Base-by-base conservation (phyloP, 2,888 invertebrate species). In the Ophioninae sp. region DNA sequence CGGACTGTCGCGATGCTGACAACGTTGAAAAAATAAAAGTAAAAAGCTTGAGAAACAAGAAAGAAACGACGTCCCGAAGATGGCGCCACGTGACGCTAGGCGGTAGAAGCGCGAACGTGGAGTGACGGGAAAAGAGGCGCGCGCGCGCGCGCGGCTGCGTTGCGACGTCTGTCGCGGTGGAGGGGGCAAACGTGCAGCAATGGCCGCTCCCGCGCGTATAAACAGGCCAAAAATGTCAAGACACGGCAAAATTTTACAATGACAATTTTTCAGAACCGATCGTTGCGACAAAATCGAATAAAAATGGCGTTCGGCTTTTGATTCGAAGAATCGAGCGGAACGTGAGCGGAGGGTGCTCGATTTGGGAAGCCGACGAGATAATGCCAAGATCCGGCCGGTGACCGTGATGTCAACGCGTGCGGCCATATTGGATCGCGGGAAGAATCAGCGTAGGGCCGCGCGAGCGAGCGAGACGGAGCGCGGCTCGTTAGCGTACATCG, bases 351-450 rank as follows among this genome's bases (percentile, higher is more conserved):
- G 17, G 2, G 23, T 30, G 30, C 30, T 30, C 30, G n/a, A 30
- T 39, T 30, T 6, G 39, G 10, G 56, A 56, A 10, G 39, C 10
- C 17, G 21, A 7, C 7, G 23, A 61, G 41, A 69, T 37, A 73
- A 20, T 68, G 21, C 3, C 8, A 13, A 64, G 68, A 65, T 87
- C 92, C 91, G 91, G 92, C 93, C 93, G 93, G 93, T 91, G 88
- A 90, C 89, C 88, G 90, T 90, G 89, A 90, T 91, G 91, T 91
- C 91, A 91, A 90, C 90, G 93, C 90, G 90, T 90, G 93, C 91
- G 90, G 93, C 93, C 93, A 93, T 93, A 86, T 93, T 93, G 92
- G 88, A 91, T 91, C 90, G 90, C 91, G 90, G 90, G 90, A 91
- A 90, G 39, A 75, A 88, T 74, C 78, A 68, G 61, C 44, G 85